Evolutionary conservation across 2,113 vertebrate genomes (phyloP).

Genomic region (Pluvianellus socialis): DNA sequence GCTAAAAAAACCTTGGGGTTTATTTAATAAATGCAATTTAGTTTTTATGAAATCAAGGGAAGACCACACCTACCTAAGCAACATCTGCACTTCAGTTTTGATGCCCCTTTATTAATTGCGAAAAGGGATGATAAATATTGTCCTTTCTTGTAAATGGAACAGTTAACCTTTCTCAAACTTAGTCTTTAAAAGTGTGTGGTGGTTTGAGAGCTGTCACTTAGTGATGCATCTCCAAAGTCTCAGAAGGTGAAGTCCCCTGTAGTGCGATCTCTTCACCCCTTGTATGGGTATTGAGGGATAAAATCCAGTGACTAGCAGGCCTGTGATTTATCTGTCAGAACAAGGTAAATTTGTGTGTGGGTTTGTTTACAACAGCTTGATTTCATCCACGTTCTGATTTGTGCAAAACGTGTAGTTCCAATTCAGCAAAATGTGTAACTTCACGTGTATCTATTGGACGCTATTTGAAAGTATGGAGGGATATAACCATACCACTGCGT

Average conservation of each 20-base stretch:
- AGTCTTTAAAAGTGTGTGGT: neutral
- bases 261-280: neutral
- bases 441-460: rapidly evolving
- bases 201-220: neutral
- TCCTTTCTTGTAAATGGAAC: neutral
- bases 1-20: neutral
- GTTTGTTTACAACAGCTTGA: neutral
- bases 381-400: neutral
- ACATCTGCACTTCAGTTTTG: neutral
- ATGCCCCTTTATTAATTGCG: neutral
- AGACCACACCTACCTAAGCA: neutral
- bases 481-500: neutral
- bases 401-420: neutral
- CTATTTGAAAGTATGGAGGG: neutral
- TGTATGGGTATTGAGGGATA: neutral
- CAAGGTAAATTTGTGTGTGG: neutral
- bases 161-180: neutral
- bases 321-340: neutral
- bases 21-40: neutral
- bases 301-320: neutral
- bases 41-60: neutral
- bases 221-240: neutral
- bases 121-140: neutral
- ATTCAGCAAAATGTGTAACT: neutral
- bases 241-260: neutral